Conservation (phyloP, 1,140 invertebrate genomes). For the Papilio polytes region DNA sequence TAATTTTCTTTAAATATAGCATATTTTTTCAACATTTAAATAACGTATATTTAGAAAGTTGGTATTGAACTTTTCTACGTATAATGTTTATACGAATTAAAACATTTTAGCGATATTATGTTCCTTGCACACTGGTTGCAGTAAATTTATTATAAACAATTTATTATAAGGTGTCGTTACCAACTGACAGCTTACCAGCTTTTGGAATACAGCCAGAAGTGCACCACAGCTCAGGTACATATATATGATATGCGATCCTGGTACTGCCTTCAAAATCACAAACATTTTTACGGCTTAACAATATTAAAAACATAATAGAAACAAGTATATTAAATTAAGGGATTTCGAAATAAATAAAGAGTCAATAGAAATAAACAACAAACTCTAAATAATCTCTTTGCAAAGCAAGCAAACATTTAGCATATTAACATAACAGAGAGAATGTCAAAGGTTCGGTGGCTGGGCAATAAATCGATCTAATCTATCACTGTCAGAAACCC, state of each 20-base stretch:
- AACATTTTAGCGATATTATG: background rate
- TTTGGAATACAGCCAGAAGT: constrained; percentile 31
- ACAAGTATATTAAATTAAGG: background rate
- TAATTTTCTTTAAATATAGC: background rate
- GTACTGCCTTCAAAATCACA: background rate
- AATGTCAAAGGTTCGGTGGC: background rate
- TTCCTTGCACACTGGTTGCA: background rate
- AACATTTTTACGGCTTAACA: background rate
- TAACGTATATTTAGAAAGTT: background rate
- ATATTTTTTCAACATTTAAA: background rate
- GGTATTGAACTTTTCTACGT: background rate
- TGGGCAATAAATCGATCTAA: constrained; percentile 19
- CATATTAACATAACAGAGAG: background rate
- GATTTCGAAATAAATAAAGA: too few relatives aligned
- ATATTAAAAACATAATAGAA: background rate
- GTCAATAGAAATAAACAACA: background rate
- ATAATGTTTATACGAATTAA: background rate
- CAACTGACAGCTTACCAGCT: constrained; percentile 33
- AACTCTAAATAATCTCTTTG: background rate
- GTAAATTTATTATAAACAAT: constrained; percentile 33
- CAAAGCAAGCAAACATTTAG: background rate
- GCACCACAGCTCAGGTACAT: constrained; percentile 7
- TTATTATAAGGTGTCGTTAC: constrained; percentile 28
- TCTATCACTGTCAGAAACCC: constrained; percentile 13
- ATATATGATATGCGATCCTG: constrained; percentile 13